Conservation (phyloP, 2,888 invertebrate genomes). For the Reticulitermes lucifugus region DNA sequence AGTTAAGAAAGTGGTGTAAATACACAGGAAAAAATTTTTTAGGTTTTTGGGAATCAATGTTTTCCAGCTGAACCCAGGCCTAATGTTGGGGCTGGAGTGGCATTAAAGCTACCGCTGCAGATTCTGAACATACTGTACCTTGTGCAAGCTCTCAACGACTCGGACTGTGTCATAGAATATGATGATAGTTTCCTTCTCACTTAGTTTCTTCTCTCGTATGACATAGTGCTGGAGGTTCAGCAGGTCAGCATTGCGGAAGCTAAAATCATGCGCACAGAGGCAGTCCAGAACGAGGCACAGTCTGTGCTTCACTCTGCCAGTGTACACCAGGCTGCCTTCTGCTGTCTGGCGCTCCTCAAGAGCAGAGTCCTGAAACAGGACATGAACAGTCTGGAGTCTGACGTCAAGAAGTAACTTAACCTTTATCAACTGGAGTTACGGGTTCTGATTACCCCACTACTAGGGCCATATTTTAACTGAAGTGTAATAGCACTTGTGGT, state of each 20-base stretch:
- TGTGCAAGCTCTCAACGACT: slow-evolving; percentile 79
- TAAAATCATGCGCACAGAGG: slow-evolving; percentile 76
- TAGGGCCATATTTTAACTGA: no score
- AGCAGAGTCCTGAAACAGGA: slow-evolving; percentile 72
- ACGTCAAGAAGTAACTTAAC: no score
- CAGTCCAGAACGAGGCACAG: slow-evolving; percentile 81
- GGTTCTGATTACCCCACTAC: no score
- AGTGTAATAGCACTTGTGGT: no score
- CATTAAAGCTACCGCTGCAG: not conserved
- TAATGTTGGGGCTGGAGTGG: no score
- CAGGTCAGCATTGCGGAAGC: slow-evolving; percentile 67
- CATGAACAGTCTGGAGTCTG: no score
- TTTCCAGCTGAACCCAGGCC: not conserved
- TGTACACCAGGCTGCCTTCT: slow-evolving; percentile 67
- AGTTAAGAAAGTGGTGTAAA: no score
- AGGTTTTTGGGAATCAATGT: not conserved
- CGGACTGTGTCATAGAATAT: slow-evolving; percentile 81
- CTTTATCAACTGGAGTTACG: no score
- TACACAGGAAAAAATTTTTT: not conserved
- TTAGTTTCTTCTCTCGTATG: slow-evolving; percentile 79
- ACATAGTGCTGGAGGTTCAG: slow-evolving; percentile 81
- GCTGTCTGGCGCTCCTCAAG: slow-evolving; percentile 71
- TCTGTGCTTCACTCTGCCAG: slow-evolving; percentile 70
- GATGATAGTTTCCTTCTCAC: slow-evolving; percentile 77
- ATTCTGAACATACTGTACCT: slow-evolving; percentile 63